These are phyloP conservation scores for Trichopoda pennipes DNA, from an alignment of 2,888 invertebrate species.

Conservation along the genomic window DNA sequence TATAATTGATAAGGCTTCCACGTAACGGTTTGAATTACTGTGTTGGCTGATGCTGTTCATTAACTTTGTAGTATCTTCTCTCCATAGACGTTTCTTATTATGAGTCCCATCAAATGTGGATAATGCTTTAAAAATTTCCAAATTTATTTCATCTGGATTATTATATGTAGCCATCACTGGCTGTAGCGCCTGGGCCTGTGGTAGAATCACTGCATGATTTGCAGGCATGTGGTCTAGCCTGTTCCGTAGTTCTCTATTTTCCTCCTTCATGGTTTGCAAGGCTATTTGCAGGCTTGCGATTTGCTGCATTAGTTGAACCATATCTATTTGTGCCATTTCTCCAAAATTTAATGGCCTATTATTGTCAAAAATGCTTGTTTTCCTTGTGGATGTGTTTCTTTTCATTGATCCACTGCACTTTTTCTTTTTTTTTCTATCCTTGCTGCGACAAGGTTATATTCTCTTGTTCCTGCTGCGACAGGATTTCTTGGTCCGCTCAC, in stretches of 20 bases:
- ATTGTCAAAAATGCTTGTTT: too few species aligned
- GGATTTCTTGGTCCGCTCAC: slow-evolving; percentile 9
- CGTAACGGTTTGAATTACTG: neutral
- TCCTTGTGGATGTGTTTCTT: too few species aligned
- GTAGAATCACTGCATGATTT: neutral
- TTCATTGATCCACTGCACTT: too few species aligned
- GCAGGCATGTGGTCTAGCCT: neutral
- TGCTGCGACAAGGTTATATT: too few species aligned
- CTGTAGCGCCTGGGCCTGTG: neutral
- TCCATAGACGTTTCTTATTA: neutral
- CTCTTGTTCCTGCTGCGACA: slow-evolving; percentile 9
- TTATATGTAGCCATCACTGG: neutral
- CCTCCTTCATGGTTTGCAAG: neutral
- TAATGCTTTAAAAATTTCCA: neutral
- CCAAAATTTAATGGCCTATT: too few species aligned
- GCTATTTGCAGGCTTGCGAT: neutral
- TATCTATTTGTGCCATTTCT: neutral
- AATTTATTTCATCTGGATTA: neutral
- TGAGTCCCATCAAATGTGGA: neutral
- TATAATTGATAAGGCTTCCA: neutral
- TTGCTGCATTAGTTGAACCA: neutral
- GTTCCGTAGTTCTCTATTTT: too few species aligned
- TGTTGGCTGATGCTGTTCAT: slow-evolving; percentile 4
- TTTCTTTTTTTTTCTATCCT: too few species aligned
- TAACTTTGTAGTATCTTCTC: neutral